Evolutionary conservation across 2,888 invertebrate genomes (phyloP).

Genomic region (Leistus spinibarbis): DNA sequence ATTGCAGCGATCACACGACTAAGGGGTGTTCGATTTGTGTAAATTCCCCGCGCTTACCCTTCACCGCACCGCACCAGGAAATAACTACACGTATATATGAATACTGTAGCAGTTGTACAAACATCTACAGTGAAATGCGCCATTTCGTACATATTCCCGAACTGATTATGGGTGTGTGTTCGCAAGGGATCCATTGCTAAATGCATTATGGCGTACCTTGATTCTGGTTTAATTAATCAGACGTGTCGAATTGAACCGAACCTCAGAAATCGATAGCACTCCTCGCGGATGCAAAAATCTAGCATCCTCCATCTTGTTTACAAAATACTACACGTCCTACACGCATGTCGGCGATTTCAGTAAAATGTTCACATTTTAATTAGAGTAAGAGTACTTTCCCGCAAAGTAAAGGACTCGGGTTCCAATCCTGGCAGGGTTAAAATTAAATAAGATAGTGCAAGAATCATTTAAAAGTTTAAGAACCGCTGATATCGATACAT

Average conservation of each 20-base stretch:
- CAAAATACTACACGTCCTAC: no score
- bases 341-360: no score
- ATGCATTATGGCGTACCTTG: background rate
- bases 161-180: background rate
- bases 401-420: no score
- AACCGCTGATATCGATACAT: no score
- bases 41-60: background rate
- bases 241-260: no score
- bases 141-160: background rate
- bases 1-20: background rate
- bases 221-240: background rate
- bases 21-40: slow-evolving; percentile 4
- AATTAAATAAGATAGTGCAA: no score
- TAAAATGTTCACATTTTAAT: no score
- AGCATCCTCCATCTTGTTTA: no score
- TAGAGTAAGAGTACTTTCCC: no score
- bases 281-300: no score
- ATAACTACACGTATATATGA: background rate
- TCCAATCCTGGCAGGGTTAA: no score
- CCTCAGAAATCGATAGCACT: background rate
- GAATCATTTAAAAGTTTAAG: no score
- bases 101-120: background rate
- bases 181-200: background rate
- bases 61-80: background rate
- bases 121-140: background rate